Evolutionary conservation across 2,888 invertebrate species (phyloP), one percentile per base, ranked within the genome.

Genomic region (Microctonus aethiopoides): DNA sequence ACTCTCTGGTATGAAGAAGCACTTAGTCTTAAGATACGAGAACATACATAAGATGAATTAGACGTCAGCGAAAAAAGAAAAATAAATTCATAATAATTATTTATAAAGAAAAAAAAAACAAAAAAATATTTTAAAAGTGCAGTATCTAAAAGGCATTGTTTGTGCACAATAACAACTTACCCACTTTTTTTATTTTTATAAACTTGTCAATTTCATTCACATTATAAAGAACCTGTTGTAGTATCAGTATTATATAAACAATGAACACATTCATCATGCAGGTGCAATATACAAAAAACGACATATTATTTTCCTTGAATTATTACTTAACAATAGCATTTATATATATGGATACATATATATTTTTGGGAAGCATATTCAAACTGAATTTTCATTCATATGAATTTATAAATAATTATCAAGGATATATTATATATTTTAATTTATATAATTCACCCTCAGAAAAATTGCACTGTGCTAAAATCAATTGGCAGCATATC

Each of bases 1-100:
- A 70, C n/a, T n/a, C 70, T 65, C 61, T 60, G 70, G 61, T 70
- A 69, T 61, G 70, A 70, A 70, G 70, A 70, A 70, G 70, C 70
- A 70, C 70, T 70, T 70, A 70, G 65, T 69, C 57, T 70, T 70
- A 66, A 61, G 52, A 52, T 63, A 63, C 64, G 64, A 46, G 32
- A 56, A 56, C 56, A 39, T 63, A 41, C 46, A 6, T 68, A 41
- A 57, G 1, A 7, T 16, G 7, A n/a, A 46, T 46, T 62, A 46
- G 29, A 26, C 29, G 7, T 9, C 13, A 46, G 62, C 46, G 32
- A 62, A 16, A 62, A 46, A 11, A 51, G 13, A 34, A 20, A 10
- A 29, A 29, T n/a, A n/a, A n/a, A n/a, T n/a, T n/a, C n/a, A n/a
- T n/a, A 29, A 29, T 29, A 3, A 29, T 3, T 5, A 29, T 3